Base-by-base conservation (phyloP, 2,888 invertebrate species). In the Drosophila peninsularis region DNA sequence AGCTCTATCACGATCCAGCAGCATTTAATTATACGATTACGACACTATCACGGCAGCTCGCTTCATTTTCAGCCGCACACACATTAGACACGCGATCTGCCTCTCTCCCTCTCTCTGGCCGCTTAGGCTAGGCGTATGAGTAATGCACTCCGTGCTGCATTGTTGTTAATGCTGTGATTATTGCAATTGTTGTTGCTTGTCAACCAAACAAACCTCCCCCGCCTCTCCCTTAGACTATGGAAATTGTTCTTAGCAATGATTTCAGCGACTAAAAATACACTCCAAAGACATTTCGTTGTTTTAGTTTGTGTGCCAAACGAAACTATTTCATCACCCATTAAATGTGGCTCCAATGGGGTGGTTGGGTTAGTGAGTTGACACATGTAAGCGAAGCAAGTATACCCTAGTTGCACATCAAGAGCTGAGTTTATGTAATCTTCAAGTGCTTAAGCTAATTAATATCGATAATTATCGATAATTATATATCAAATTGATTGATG, bases 71-170 rank as follows among this genome's bases (percentile, higher is more conserved):
- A 30, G 44, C 24, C 37, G 7, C 42, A 19, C 75, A 78, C 47
- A 41, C 47, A 86, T 87, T 86, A 82, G 81, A 78, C 86, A 88
- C 85, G 85, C 82, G 82, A 85, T 77, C 71, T 66, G 57, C 3
- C 7, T 7, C 21, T 36, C 24, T 19, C n/a, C 68, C 69, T 65
- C 66, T 6, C 21, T 52, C 24, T 21, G 5, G 10, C 47, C 17
- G 11, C 5, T 21, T 71, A 71, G 77, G 64, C 47, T 73, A 70
- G 57, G 81, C 86, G 88, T 88, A 86, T 86, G 86, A 86, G 88
- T 86, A 86, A 86, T 85, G 72, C 75, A 52, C 17, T 42, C 24
- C 37, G 52, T 75, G 73, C 50, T 61, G 68, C 64, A 56, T 63
- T 68, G 55, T 75, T 70, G 55, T 65, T 63, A 68, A 64, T 66